Conservation (phyloP, 1,140 invertebrate genomes). For the Phenacoccus solenopsis region DNA sequence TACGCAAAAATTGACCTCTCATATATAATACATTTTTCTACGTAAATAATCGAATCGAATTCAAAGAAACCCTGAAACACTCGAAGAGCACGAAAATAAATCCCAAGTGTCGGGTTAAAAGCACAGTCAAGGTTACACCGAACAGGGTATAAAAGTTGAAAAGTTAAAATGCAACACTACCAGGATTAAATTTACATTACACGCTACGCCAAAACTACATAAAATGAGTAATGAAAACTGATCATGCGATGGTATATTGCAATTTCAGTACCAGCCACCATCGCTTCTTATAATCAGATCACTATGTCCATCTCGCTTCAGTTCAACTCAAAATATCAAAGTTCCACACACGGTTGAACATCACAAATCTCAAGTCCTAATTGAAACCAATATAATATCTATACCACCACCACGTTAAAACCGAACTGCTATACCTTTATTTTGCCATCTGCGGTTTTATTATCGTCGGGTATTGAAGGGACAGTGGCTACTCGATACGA, state of each 20-base stretch:
- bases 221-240: slow-evolving; percentile 22
- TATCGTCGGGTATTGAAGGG: slow-evolving; percentile 77
- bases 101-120: neutral
- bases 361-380: no score
- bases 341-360: no score
- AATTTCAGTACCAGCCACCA: neutral
- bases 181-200: neutral
- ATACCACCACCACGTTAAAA: neutral
- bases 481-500: slow-evolving; percentile 87
- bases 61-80: no score
- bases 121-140: neutral
- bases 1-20: no score
- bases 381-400: slow-evolving; percentile 32
- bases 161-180: no score
- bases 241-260: neutral
- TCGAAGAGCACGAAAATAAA: no score
- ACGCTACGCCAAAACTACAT: neutral
- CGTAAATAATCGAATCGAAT: no score
- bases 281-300: no score
- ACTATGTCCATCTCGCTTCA: no score
- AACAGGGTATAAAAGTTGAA: no score
- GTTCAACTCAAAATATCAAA: no score
- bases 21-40: no score
- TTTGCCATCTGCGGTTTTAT: slow-evolving; percentile 82
- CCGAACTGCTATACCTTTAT: slow-evolving; percentile 50